Percentiles rank a stretch among this genome's conserved stretches.
phyloP scores from a whole-genome alignment of 2,888 invertebrate species.

The Vesta saturnalis region DNA sequence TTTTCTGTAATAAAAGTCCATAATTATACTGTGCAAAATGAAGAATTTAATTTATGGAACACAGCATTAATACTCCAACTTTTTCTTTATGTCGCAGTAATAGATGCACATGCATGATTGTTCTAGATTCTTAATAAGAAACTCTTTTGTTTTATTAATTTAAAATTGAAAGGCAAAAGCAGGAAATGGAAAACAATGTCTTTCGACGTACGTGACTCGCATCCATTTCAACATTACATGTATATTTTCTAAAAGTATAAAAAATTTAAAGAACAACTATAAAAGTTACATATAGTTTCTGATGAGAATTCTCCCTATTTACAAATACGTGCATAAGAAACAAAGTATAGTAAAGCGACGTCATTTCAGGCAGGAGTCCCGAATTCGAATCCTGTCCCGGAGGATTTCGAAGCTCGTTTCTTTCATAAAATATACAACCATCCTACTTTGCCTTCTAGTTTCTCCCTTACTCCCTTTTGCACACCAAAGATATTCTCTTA shows the following conservation, averaged over 20 bases:
- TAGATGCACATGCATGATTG: not conserved
- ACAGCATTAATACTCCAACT: not conserved
- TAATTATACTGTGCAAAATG: too few species aligned
- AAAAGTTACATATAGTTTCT: constrained; percentile 15
- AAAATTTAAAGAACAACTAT: constrained; percentile 15
- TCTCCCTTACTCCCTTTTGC: constrained; percentile 44
- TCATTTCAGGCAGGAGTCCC: constrained; percentile 40
- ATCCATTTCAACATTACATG: constrained; percentile 1
- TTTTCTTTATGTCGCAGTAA: not conserved
- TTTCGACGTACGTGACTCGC: constrained; percentile 7
- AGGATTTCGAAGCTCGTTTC: constrained; percentile 49
- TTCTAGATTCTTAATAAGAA: constrained; percentile 1
- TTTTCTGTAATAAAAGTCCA: too few species aligned
- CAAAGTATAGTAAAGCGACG: constrained; percentile 34
- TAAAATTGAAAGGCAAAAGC: not conserved
- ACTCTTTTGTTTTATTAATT: not conserved
- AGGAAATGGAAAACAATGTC: constrained; percentile 8
- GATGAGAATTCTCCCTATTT: constrained; percentile 20
- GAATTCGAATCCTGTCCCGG: constrained; percentile 46
- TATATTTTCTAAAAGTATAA: constrained; percentile 4
- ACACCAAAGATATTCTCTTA: constrained; percentile 31
- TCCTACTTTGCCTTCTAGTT: constrained; percentile 36
- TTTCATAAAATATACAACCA: constrained; percentile 46
- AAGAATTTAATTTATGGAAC: too few species aligned
- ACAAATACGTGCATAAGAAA: constrained; percentile 31